Conservation (phyloP, 2,113 vertebrate genomes). For the Seriola quinqueradiata region DNA sequence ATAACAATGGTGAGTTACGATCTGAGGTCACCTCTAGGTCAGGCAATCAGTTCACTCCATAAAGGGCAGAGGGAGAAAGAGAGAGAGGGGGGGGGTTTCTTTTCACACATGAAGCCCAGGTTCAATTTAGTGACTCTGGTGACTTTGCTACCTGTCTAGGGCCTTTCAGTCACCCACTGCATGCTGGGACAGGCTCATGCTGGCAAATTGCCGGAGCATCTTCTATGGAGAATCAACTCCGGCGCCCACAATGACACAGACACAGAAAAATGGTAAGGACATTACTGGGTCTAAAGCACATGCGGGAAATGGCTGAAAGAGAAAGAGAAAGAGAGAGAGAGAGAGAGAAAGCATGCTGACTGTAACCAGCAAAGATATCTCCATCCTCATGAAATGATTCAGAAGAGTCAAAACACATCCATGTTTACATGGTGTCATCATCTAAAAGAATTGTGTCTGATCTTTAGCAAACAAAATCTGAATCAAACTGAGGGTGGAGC, state of each 20-base stretch:
- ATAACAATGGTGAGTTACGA: constrained; percentile 36
- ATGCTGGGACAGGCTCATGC: constrained; percentile 36
- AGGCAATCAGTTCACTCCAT: constrained; percentile 45
- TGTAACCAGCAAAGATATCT: background rate
- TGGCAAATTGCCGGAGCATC: constrained; percentile 32
- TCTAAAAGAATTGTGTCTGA: background rate
- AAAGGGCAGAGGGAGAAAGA: constrained; percentile 10
- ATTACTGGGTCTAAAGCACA: constrained; percentile 16
- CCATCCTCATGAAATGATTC: background rate
- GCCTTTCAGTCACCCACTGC: constrained; percentile 31
- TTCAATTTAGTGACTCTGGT: constrained; percentile 23
- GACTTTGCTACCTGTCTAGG: background rate
- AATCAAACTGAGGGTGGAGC: background rate
- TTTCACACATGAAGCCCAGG: constrained; percentile 6
- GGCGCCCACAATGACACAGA: constrained; percentile 5
- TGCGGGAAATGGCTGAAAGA: background rate
- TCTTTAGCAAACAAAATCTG: background rate
- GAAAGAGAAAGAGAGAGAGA: background rate
- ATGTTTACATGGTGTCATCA: background rate
- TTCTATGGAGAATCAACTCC: constrained; percentile 14
- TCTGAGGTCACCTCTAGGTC: constrained; percentile 34
- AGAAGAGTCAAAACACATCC: background rate
- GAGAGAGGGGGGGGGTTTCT: background rate
- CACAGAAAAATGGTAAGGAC: constrained; percentile 23
- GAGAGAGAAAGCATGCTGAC: background rate